Conservation (phyloP, 1,140 invertebrate genomes). For the Drosophila tropicalis region DNA sequence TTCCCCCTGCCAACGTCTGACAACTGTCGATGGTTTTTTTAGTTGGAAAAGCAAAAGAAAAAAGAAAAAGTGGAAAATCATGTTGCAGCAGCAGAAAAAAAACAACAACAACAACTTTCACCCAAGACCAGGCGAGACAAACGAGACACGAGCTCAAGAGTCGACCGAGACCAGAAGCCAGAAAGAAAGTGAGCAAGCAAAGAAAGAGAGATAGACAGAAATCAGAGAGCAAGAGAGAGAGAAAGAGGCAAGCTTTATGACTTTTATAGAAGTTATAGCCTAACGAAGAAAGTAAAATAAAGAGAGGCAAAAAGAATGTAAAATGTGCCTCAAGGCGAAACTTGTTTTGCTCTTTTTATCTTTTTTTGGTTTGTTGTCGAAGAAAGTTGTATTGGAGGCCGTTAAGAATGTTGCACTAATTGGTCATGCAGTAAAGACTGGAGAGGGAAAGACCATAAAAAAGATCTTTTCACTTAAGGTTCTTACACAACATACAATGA, state of each 20-base stretch:
- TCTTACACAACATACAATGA: background rate
- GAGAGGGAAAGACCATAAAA: background rate
- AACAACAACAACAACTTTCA: slow-evolving; percentile 73
- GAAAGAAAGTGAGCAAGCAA: slow-evolving; percentile 53
- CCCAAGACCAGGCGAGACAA: slow-evolving; percentile 35
- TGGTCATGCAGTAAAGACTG: background rate
- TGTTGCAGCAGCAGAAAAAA: slow-evolving; percentile 42
- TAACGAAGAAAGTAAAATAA: slow-evolving; percentile 51
- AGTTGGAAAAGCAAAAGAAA: slow-evolving; percentile 39
- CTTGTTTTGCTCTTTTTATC: slow-evolving; percentile 31
- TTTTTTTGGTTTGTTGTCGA: slow-evolving; percentile 5
- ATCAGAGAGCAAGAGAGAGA: slow-evolving; percentile 15
- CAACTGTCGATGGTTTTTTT: slow-evolving; percentile 7
- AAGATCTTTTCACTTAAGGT: background rate
- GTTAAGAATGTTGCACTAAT: slow-evolving; percentile 45
- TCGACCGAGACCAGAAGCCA: slow-evolving; percentile 30
- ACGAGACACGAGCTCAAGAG: background rate
- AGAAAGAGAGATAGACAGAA: slow-evolving; percentile 8
- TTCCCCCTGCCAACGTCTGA: background rate
- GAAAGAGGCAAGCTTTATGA: slow-evolving; percentile 36
- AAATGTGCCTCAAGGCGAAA: slow-evolving; percentile 35
- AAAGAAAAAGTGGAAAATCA: slow-evolving; percentile 79
- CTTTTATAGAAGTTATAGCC: slow-evolving; percentile 42
- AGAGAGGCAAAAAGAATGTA: slow-evolving; percentile 32
- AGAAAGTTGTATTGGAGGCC: slow-evolving; percentile 40